These are phyloP conservation scores for Periphyllus acericola DNA, from an alignment of 2,888 invertebrate genomes.

Conservation along the genomic window DNA sequence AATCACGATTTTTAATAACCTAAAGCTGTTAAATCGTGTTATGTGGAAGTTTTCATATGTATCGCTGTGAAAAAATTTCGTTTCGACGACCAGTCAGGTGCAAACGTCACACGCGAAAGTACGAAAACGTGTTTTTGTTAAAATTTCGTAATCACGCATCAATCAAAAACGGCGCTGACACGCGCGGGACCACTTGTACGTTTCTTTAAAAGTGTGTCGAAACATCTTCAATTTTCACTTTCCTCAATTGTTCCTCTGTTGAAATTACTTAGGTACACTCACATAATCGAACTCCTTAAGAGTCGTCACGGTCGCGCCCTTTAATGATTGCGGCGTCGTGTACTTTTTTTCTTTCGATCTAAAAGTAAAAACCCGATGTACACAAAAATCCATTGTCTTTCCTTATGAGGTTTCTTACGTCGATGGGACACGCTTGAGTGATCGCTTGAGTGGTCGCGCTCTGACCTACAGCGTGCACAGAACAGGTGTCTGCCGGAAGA, in stretches of 20 bases:
- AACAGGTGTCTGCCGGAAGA: constrained; percentile 35
- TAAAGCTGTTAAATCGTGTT: too few species aligned
- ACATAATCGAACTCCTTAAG: not conserved
- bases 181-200: not conserved
- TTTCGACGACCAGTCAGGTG: not conserved
- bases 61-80: too few species aligned
- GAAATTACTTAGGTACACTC: not conserved
- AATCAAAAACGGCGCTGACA: not conserved
- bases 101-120: not conserved
- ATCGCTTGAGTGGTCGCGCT: not conserved
- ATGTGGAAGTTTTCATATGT: too few species aligned
- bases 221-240: not conserved
- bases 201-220: not conserved
- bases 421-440: not conserved
- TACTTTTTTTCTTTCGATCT: not conserved
- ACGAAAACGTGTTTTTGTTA: not conserved
- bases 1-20: too few species aligned
- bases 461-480: not conserved
- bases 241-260: not conserved
- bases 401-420: not conserved
- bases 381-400: not conserved
- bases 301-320: not conserved
- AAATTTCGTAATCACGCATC: not conserved
- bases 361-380: not conserved
- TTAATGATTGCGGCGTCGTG: not conserved